phyloP scores from a whole-genome alignment of 92 coral and sea anemone genomes.

The Blastomussa wellsi region DNA sequence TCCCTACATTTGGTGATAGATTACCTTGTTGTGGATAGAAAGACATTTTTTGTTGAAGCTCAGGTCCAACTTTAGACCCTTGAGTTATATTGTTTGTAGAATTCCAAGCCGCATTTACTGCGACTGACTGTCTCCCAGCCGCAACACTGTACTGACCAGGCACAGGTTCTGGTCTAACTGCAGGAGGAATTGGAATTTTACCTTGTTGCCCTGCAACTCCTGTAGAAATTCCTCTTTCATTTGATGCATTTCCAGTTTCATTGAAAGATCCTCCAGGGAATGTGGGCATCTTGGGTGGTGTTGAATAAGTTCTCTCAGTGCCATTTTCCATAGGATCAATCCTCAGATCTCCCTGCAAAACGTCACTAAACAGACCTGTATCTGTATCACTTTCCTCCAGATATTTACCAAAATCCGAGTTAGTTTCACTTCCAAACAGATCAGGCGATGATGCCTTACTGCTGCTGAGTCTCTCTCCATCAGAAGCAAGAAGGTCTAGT shows the following conservation, averaged over 20 bases:
- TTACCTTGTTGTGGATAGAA: conserved; percentile 17
- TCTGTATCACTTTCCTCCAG: conserved; percentile 83
- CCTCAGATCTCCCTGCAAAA: conserved; percentile 81
- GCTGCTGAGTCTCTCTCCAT: conserved; percentile 81
- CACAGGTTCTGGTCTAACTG: conserved; percentile 47
- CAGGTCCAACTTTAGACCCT: conserved; percentile 10
- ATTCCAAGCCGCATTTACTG: conserved; percentile 28
- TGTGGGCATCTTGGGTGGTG: conserved; percentile 37
- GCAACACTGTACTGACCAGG: conserved; percentile 16
- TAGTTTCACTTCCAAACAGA: conserved; percentile 82
- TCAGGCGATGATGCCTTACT: conserved; percentile 86
- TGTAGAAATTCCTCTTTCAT: conserved; percentile 30
- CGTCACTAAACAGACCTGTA: conserved; percentile 86
- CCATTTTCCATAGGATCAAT: conserved; percentile 70
- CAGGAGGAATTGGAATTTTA: conserved; percentile 64
- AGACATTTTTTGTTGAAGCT: conserved; percentile 14
- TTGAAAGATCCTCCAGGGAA: conserved; percentile 46
- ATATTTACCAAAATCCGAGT: conserved; percentile 87
- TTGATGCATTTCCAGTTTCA: conserved; percentile 26
- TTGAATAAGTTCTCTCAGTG: conserved; percentile 50
- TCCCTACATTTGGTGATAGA: neutral
- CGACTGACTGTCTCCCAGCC: conserved; percentile 1
- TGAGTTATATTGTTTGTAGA: conserved; percentile 22
- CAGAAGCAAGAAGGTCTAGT: conserved; percentile 76
- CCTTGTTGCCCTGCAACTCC: conserved; percentile 43